Conservation (phyloP, 2,888 invertebrate species). For the Orthosia cruda region DNA sequence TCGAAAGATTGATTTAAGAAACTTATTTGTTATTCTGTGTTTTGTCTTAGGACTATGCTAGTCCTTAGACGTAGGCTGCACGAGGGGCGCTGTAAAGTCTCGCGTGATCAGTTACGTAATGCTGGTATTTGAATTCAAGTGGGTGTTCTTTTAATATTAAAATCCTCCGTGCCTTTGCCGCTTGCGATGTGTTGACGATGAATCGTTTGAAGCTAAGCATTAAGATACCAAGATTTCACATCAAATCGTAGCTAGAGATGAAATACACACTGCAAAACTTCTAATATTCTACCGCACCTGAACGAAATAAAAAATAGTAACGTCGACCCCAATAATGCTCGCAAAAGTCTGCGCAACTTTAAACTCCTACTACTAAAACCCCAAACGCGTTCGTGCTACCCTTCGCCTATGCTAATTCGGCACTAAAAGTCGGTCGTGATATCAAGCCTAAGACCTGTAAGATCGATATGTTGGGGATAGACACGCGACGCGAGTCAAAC, state of each 20-base stretch:
- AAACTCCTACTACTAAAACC: slow-evolving; percentile 53
- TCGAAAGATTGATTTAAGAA: not conserved
- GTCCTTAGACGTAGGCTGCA: not conserved
- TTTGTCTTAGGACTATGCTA: not conserved
- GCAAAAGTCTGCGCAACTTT: slow-evolving; percentile 19
- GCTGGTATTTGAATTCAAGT: not conserved
- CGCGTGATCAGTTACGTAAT: not conserved
- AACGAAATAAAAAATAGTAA: slow-evolving; percentile 13
- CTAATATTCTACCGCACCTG: slow-evolving; percentile 21
- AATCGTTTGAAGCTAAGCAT: not conserved
- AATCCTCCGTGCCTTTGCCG: not conserved
- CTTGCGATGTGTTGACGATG: not conserved
- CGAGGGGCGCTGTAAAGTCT: not conserved
- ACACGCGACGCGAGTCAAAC: slow-evolving; percentile 73
- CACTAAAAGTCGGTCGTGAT: slow-evolving; percentile 61
- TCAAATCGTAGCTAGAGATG: not conserved
- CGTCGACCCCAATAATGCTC: slow-evolving; percentile 30
- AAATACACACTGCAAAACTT: not conserved
- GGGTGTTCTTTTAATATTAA: not conserved
- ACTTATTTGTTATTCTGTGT: not conserved
- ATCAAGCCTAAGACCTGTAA: slow-evolving; percentile 53
- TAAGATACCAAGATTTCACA: not conserved
- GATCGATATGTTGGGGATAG: slow-evolving; percentile 73
- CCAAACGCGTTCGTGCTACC: slow-evolving; percentile 39
- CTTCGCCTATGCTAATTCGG: slow-evolving; percentile 55